Conservation (phyloP, 2,113 vertebrate species). For the Ondatra zibethicus region DNA sequence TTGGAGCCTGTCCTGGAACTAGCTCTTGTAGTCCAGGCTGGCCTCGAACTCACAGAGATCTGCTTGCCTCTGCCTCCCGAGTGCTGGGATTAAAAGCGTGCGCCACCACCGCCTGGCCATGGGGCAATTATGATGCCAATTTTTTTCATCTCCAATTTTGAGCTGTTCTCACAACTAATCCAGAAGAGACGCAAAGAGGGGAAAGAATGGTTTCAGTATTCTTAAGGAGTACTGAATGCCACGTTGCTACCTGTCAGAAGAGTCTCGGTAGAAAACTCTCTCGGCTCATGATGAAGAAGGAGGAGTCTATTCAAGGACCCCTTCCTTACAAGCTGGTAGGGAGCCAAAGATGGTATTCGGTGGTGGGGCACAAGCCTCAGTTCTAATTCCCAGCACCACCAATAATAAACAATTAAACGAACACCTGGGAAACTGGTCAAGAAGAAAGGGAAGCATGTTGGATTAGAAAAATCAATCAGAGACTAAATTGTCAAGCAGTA, state of each 20-base stretch:
- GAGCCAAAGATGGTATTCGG: no score
- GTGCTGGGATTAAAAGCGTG: no score
- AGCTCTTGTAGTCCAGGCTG: no score
- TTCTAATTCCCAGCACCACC: background rate
- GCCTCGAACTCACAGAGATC: no score
- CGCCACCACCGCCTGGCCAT: no score
- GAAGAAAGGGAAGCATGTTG: background rate
- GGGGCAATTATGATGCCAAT: background rate
- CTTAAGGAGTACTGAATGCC: background rate
- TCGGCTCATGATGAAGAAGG: background rate
- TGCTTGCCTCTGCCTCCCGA: no score
- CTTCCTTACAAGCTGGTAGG: background rate
- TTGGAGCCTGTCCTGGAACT: no score
- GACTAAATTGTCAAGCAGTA: slow-evolving; percentile 24
- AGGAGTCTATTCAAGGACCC: background rate
- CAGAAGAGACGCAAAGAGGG: background rate
- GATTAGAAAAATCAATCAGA: slow-evolving; percentile 17
- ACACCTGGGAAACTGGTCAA: background rate
- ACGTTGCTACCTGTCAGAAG: background rate
- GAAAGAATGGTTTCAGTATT: background rate
- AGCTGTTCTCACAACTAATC: background rate
- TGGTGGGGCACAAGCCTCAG: no score
- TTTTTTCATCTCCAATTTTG: slow-evolving; percentile 6
- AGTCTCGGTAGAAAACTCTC: background rate
- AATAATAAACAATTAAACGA: background rate